A percentile compares a stretch with the other conserved stretches of the same genome.
Evolutionary conservation across 1,140 invertebrate species (phyloP).

Genomic region (Wasmannia auropunctata): DNA sequence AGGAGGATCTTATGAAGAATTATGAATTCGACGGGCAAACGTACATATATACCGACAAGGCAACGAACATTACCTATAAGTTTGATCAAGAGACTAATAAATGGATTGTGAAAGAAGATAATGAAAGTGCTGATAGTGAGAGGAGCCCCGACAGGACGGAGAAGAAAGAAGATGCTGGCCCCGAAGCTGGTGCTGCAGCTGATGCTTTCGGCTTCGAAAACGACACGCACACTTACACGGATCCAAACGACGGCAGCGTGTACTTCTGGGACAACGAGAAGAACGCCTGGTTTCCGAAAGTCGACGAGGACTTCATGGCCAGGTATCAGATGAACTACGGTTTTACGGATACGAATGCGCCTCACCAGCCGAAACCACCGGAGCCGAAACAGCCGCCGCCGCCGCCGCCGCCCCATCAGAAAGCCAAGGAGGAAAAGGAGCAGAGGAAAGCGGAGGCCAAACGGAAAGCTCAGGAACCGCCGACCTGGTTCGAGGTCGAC

Average conservation of each 20-base stretch:
- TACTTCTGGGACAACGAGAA: conserved; percentile 97
- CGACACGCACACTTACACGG: conserved; percentile 92
- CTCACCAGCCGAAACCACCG: conserved; percentile 12
- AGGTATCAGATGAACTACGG: conserved; percentile 98
- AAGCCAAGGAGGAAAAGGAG: conserved; percentile 62
- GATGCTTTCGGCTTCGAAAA: conserved; percentile 90
- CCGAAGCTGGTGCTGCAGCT: conserved; percentile 78
- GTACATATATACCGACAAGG: conserved; percentile 85
- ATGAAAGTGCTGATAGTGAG: conserved; percentile 70
- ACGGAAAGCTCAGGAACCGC: conserved; percentile 80
- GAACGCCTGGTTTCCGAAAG: conserved; percentile 98
- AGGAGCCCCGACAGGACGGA: conserved; percentile 76
- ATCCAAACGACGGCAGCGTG: conserved; percentile 93
- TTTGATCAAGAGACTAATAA: conserved; percentile 86
- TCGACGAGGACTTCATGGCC: conserved; percentile 98
- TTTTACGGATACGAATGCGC: conserved; percentile 86
- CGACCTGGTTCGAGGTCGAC: conserved; percentile 97
- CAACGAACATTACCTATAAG: conserved; percentile 82
- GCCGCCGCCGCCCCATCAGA: too few relatives aligned
- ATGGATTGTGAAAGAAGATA: conserved; percentile 86
- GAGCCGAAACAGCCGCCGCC: conserved; percentile 26
- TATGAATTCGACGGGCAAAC: conserved; percentile 86
- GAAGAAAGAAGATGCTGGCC: conserved; percentile 78
- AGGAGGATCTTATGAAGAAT: conserved; percentile 73
- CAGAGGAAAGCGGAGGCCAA: conserved; percentile 79